Conservation (phyloP, 2,888 invertebrate genomes). For the Erpobdella octoculata region DNA sequence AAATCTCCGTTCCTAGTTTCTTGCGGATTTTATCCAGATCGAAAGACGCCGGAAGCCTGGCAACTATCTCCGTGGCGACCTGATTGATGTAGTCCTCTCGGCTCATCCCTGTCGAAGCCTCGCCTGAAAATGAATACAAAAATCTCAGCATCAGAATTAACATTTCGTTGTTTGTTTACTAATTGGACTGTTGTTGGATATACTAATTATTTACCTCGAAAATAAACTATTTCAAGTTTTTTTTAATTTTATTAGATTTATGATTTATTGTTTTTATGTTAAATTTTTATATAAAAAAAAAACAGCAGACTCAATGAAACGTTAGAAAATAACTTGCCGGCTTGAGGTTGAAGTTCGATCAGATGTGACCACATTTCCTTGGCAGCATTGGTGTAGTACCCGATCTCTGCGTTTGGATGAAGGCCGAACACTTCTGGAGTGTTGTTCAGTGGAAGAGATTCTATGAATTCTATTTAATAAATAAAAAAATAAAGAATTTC, state of each 20-base stretch:
- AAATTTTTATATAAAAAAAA: too few species aligned
- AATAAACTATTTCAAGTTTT: background rate
- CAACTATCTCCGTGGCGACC: constrained; percentile 69
- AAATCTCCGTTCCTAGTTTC: constrained; percentile 69
- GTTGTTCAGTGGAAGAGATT: constrained; percentile 72
- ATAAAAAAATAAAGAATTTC: too few species aligned
- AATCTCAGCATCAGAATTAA: too few species aligned
- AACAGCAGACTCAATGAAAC: too few species aligned
- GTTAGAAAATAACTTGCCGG: constrained; percentile 58
- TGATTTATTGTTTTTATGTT: too few species aligned
- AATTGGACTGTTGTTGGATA: too few species aligned
- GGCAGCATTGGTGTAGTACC: constrained; percentile 79
- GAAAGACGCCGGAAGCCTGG: constrained; percentile 67
- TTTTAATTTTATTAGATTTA: too few species aligned
- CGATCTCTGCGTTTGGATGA: constrained; percentile 89
- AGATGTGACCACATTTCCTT: constrained; percentile 77
- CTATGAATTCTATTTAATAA: constrained; percentile 71
- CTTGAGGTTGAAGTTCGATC: constrained; percentile 80
- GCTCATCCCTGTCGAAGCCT: constrained; percentile 65
- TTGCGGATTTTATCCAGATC: constrained; percentile 74
- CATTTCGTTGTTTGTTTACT: too few species aligned
- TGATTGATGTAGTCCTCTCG: constrained; percentile 77
- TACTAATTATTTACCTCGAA: too few species aligned
- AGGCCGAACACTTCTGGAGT: constrained; percentile 84
- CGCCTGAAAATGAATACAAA: constrained; percentile 58